Evolutionary conservation across 2,113 vertebrate genomes (phyloP).

Genomic region (Elephas maximus): DNA sequence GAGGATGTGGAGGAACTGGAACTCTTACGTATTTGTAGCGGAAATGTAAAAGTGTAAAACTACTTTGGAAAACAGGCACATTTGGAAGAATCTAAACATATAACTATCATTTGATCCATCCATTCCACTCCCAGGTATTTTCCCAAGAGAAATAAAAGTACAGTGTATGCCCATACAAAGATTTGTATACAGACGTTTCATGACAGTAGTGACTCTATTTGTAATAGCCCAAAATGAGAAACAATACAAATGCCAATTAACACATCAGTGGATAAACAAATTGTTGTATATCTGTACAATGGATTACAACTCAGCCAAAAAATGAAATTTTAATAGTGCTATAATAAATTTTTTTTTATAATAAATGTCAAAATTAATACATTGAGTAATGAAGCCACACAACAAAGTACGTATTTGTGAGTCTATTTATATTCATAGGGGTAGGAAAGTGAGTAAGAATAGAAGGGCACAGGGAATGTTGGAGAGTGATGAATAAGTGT

Average conservation of each 20-base stretch:
- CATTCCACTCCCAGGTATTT: background rate
- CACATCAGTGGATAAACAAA: background rate
- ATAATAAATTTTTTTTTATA: background rate
- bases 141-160: background rate
- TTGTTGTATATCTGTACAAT: background rate
- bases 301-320: background rate
- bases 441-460: background rate
- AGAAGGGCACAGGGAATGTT: background rate
- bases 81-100: background rate
- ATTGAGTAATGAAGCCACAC: background rate
- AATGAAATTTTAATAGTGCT: background rate
- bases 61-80: background rate
- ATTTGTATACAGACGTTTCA: background rate
- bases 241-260: background rate
- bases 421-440: background rate
- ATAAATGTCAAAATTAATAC: background rate
- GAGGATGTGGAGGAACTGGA: background rate
- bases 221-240: background rate
- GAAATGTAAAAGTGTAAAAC: background rate
- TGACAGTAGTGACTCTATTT: background rate
- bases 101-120: background rate
- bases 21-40: background rate
- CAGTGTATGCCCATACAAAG: background rate
- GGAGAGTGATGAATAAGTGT: background rate
- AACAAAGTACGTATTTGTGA: background rate